A percentile compares a stretch with the other conserved stretches of the same genome.
Conservation (phyloP, 92 coral and sea anemone genomes). For the Paramuricea clavata region DNA sequence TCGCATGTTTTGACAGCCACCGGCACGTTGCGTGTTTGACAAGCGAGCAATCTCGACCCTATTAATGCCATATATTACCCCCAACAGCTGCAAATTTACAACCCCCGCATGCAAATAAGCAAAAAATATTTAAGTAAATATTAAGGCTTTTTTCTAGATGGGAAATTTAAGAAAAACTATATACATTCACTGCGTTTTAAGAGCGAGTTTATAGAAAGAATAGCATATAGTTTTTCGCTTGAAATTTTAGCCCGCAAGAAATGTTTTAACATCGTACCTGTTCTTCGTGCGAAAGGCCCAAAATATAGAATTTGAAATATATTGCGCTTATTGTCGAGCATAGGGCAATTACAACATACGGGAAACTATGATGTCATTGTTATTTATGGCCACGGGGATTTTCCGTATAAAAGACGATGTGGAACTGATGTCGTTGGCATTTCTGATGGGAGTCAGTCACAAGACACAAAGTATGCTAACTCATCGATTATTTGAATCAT, state of each 20-base stretch:
- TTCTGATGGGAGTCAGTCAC: neutral
- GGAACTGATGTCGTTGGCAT: neutral
- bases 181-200: no score
- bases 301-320: no score
- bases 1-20: neutral
- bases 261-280: no score
- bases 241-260: no score
- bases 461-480: no score
- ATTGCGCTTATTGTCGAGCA: no score
- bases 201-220: no score
- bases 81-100: neutral
- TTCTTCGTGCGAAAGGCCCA: no score
- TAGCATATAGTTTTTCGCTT: no score
- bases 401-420: neutral
- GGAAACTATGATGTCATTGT: neutral
- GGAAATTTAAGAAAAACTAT: neutral
- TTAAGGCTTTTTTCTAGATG: neutral
- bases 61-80: neutral
- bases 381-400: no score
- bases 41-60: neutral
- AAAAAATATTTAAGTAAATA: neutral
- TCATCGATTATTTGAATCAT: no score
- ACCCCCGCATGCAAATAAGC: neutral
- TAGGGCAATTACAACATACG: neutral
- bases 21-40: constrained; percentile 2